Conservation (phyloP, 30 jellyfish, hydroid and myxozoan genomes). For the Aurelia aurita region DNA sequence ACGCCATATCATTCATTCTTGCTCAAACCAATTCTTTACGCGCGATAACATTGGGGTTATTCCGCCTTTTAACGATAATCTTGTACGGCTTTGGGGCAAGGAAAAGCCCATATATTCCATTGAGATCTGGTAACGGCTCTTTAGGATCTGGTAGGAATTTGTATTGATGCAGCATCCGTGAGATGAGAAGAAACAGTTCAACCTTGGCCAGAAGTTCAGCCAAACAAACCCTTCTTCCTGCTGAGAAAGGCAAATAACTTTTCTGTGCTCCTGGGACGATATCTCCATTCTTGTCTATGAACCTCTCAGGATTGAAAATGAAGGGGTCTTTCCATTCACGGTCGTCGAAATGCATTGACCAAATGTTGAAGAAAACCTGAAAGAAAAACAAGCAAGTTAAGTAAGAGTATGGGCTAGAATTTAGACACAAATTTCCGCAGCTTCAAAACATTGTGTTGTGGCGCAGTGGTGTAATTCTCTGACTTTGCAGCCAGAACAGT, state of each 20-base stretch:
- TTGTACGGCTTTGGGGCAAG: slow-evolving; percentile 82
- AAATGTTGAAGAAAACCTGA: slow-evolving; percentile 75
- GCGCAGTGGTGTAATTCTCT: too few species aligned
- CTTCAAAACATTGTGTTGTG: too few species aligned
- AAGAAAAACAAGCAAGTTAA: neutral
- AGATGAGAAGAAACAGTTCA: slow-evolving; percentile 71
- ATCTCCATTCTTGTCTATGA: slow-evolving; percentile 68
- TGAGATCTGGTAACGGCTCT: slow-evolving; percentile 79
- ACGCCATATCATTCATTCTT: too few species aligned
- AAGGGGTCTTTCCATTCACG: slow-evolving; percentile 81
- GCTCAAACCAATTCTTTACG: neutral
- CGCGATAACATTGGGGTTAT: neutral
- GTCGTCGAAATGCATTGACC: slow-evolving; percentile 76
- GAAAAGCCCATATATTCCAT: slow-evolving; percentile 84
- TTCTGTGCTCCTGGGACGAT: slow-evolving; percentile 76
- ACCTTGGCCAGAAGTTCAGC: slow-evolving; percentile 86
- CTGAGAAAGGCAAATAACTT: slow-evolving; percentile 85
- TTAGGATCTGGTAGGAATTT: slow-evolving; percentile 70
- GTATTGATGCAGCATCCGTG: slow-evolving; percentile 68
- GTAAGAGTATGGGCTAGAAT: too few species aligned
- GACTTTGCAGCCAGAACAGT: too few species aligned
- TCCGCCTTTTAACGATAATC: slow-evolving; percentile 40
- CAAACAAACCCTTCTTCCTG: slow-evolving; percentile 85
- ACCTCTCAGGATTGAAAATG: slow-evolving; percentile 76
- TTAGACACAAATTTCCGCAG: too few species aligned